A percentile compares a stretch with the other conserved stretches of the same genome.
These are phyloP conservation scores for honey bee (Apis mellifera) DNA, from an alignment of 1,140 invertebrate species.

Conservation along the genomic window DNA sequence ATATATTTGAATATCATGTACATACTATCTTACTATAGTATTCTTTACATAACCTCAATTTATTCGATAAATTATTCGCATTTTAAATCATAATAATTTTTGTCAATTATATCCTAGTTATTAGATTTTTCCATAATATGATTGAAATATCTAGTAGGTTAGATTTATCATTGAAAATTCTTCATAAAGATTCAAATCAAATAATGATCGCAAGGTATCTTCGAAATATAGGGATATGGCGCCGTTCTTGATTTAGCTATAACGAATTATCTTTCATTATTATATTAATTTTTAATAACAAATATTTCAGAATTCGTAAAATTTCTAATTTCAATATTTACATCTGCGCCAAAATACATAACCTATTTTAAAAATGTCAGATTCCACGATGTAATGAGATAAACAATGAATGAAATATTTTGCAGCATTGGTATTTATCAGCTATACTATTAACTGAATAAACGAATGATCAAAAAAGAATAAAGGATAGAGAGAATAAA, in stretches of 20 bases:
- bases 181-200: background rate
- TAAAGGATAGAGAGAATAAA: too few relatives aligned
- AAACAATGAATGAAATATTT: background rate
- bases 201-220: background rate
- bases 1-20: too few relatives aligned
- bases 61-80: too few relatives aligned
- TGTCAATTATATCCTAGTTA: background rate
- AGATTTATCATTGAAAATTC: background rate
- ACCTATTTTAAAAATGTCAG: background rate
- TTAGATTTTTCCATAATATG: background rate
- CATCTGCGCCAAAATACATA: too few relatives aligned
- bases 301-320: too few relatives aligned
- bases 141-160: background rate
- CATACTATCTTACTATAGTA: too few relatives aligned
- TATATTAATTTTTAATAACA: too few relatives aligned
- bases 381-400: background rate
- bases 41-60: too few relatives aligned
- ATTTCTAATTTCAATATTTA: too few relatives aligned
- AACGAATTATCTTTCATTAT: too few relatives aligned
- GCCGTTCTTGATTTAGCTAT: background rate
- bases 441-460: conserved; percentile 15
- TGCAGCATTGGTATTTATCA: background rate
- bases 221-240: conserved; percentile 5
- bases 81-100: too few relatives aligned
- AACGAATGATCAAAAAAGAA: background rate